Percentiles rank a stretch among this genome's conserved stretches.
Conservation (phyloP, 2,888 invertebrate genomes). For the Heteromurus nitidus region DNA sequence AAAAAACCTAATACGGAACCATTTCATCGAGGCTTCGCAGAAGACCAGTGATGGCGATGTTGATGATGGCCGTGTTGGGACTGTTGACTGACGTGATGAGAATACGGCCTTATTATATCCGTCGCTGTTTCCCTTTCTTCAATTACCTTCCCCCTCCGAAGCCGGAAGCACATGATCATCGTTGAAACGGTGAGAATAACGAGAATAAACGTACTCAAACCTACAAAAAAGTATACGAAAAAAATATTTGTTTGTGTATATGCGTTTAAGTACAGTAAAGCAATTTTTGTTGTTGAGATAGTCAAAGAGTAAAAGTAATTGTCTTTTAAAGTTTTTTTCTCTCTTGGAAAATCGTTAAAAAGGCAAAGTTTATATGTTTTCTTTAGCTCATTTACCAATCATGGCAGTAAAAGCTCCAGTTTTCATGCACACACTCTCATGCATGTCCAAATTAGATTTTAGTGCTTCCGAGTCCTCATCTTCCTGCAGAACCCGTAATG, state of each 20-base stretch:
- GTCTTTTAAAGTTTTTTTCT: constrained; percentile 1
- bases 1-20: not conserved
- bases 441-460: constrained; percentile 71
- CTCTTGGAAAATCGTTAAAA: not conserved
- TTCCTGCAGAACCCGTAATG: constrained; percentile 89
- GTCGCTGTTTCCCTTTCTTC: constrained; percentile 74
- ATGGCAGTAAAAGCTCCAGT: constrained; percentile 82
- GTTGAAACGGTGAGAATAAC: constrained; percentile 84
- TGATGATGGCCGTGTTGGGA: constrained; percentile 23
- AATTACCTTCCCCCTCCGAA: constrained; percentile 79
- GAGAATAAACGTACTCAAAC: constrained; percentile 82
- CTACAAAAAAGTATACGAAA: constrained; percentile 57
- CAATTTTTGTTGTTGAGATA: no score
- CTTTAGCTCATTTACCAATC: constrained; percentile 76
- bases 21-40: constrained; percentile 52
- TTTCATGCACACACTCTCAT: constrained; percentile 81
- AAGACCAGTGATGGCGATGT: constrained; percentile 67
- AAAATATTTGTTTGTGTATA: constrained; percentile 5
- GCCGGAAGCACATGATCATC: constrained; percentile 85
- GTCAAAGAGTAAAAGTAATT: constrained; percentile 32
- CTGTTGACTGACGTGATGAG: constrained; percentile 65
- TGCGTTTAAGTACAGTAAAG: not conserved
- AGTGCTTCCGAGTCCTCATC: constrained; percentile 78
- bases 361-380: not conserved
- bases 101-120: constrained; percentile 72